Conservation (phyloP, 1,140 invertebrate genomes). For the Tigriopus japonicus region DNA sequence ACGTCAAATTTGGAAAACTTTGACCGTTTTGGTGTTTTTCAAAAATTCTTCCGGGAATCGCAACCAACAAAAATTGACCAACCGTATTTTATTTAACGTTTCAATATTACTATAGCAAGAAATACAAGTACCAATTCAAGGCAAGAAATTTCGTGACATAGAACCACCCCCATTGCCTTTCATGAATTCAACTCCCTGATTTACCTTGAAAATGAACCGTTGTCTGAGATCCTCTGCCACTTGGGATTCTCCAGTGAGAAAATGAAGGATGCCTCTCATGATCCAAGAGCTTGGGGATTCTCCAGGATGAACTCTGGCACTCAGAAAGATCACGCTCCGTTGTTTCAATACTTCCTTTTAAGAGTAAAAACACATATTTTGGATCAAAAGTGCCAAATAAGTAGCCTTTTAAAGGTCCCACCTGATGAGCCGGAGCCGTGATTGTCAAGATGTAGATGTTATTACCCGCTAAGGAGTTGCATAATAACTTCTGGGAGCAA, state of each 20-base stretch:
- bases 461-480: not conserved
- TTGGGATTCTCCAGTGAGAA: constrained; percentile 1
- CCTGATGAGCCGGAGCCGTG: not conserved
- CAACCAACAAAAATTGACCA: no score
- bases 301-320: constrained; percentile 64
- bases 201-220: constrained; percentile 5
- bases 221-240: not conserved
- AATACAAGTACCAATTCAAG: no score
- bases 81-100: no score
- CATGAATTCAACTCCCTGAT: no score
- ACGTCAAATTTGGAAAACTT: no score
- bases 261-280: constrained; percentile 56
- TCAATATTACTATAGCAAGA: not conserved
- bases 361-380: no score
- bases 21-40: no score
- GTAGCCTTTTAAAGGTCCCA: not conserved
- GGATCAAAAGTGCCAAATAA: no score
- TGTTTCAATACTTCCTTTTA: constrained; percentile 25
- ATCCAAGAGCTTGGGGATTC: constrained; percentile 76
- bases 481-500: not conserved
- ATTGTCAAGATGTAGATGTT: constrained; percentile 1
- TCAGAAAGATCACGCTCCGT: constrained; percentile 49
- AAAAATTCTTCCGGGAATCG: no score
- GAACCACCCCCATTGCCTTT: no score
- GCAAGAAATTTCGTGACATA: no score